Evolutionary conservation across 1,140 invertebrate genomes (phyloP).

Genomic region (Drosophila teissieri): DNA sequence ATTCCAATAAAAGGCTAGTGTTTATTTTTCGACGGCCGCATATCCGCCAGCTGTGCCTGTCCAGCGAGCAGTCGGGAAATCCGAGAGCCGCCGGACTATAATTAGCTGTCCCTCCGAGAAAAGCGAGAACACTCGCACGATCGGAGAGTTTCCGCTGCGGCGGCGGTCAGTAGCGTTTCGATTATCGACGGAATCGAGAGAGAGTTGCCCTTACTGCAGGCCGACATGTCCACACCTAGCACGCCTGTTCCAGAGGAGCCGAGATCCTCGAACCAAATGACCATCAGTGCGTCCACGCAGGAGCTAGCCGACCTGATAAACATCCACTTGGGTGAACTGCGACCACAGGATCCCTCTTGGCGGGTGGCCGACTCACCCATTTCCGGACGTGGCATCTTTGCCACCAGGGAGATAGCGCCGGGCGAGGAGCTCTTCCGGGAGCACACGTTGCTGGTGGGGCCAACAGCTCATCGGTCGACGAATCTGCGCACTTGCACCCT

Average conservation of each 20-base stretch:
- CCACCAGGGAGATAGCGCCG: constrained; percentile 86
- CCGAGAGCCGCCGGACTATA: constrained; percentile 25
- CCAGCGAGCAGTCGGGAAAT: constrained; percentile 29
- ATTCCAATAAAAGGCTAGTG: constrained; percentile 2
- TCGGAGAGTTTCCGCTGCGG: constrained; percentile 22
- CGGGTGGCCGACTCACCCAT: constrained; percentile 86
- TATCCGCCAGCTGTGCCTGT: constrained; percentile 21
- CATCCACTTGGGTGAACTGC: constrained; percentile 64
- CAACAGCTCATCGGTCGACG: constrained; percentile 76
- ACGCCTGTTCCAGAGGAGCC: neutral
- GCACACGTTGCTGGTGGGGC: constrained; percentile 88
- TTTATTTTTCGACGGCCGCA: constrained; percentile 4
- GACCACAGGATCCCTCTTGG: constrained; percentile 73
- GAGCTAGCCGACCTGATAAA: constrained; percentile 72
- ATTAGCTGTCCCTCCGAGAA: constrained; percentile 21
- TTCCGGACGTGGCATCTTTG: constrained; percentile 88
- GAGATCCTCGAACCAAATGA: constrained; percentile 44
- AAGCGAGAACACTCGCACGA: constrained; percentile 12
- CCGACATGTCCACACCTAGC: constrained; percentile 6
- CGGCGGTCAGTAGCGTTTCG: constrained; percentile 51
- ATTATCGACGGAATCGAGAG: constrained; percentile 34
- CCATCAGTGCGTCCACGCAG: constrained; percentile 61
- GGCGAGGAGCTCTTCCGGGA: constrained; percentile 90
- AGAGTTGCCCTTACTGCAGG: constrained; percentile 32
- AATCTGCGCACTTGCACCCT: constrained; percentile 69